These are phyloP conservation scores for Trematomus bernacchii DNA, from an alignment of 2,797 vertebrate species.

Conservation along the genomic window DNA sequence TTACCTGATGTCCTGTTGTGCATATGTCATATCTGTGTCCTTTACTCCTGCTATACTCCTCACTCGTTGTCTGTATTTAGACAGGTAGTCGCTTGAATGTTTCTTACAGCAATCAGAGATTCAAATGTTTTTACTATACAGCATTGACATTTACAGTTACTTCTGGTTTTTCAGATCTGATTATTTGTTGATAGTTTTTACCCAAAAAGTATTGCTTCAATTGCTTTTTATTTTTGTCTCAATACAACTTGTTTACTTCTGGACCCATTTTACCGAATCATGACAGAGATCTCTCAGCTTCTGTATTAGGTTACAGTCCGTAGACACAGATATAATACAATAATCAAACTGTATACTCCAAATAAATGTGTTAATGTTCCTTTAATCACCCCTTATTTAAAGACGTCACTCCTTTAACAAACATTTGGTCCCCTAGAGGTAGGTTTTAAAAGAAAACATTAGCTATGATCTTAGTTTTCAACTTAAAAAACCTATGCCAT, in stretches of 20 bases:
- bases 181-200: constrained; percentile 39
- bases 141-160: constrained; percentile 27
- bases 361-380: constrained; percentile 4
- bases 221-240: constrained; percentile 29
- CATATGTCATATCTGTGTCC: constrained; percentile 70
- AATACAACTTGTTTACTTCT: constrained; percentile 13
- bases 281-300: constrained; percentile 27
- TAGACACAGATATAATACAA: constrained; percentile 28
- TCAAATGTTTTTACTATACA: constrained; percentile 54
- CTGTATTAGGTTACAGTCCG: constrained; percentile 20
- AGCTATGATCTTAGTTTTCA: not conserved
- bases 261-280: constrained; percentile 28
- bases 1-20: constrained; percentile 75
- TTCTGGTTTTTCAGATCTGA: constrained; percentile 25
- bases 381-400: not conserved
- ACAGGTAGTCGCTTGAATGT: constrained; percentile 70
- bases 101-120: constrained; percentile 62
- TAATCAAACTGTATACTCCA: not conserved
- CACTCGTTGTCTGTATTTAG: constrained; percentile 70
- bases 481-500: not conserved
- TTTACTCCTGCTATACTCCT: constrained; percentile 67
- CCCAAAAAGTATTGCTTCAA: constrained; percentile 17
- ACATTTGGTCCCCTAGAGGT: not conserved
- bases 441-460: not conserved
- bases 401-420: constrained; percentile 1